Base-by-base conservation (phyloP, 2,797 vertebrate genomes). In the Darevskia nairensis region DNA sequence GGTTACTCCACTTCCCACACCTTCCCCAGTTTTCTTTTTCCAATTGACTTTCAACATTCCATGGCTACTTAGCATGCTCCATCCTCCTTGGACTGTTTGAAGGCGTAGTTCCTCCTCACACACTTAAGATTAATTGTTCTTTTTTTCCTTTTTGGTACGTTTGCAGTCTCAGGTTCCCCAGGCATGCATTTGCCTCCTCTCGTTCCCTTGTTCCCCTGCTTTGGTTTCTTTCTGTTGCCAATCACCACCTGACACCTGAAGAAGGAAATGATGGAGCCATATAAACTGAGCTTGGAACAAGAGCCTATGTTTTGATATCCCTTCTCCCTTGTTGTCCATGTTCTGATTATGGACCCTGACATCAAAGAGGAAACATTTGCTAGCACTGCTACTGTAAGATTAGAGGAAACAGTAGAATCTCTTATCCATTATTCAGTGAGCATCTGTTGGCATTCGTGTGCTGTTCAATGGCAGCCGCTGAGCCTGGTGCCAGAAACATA, bases 391-490 rank as follows among this genome's bases (percentile, higher is more conserved):
- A 1, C 29, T n/a, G 80, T 27, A 19, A 74, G 25, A 86, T 71
- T 6, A 32, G 59, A 4, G n/a, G 79, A 6, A 27, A 25, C 35
- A 1, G 0, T 2, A 0, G 17, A 8, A 27, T 72, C 46, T 74
- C 76, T 41, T 17, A 78, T 81, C 61, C 25, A 0, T 72, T 44
- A 86, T 89, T 74, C 87, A 3, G 84, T 0, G 69, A 35, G 1
- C 2, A 15, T 64, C 80, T 82, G n/a, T n/a, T 3, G 10, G 50
- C 2, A 3, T n/a, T 80, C 0, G 59, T 83, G 79, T 84, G 1
- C 0, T 0, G 15, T 91, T 88, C 72, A 0, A 0, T 77, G 0
- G 0, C 3, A 0, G 0, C n/a, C 17, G 0, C 8, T 0, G 64
- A 77, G 44, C 3, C 13, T 15, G 21, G 71, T 68, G 46, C 41